phyloP scores from a whole-genome alignment of 2,888 invertebrate species.

The Lacanobia oleracea region DNA sequence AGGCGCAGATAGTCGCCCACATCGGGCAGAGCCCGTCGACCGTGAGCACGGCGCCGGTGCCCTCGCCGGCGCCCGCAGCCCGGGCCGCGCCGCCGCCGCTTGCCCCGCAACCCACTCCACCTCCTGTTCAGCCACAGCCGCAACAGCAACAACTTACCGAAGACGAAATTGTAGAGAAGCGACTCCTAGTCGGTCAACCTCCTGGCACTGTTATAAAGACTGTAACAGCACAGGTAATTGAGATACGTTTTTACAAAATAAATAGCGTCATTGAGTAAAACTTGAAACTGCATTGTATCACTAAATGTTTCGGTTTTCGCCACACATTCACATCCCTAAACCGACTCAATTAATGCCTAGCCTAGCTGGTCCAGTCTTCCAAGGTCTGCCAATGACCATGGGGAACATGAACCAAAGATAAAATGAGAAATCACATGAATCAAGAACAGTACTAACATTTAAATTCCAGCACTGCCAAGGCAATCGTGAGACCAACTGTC shows the following conservation, averaged over 20 bases:
- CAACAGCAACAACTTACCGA: constrained; percentile 81
- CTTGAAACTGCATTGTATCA: not conserved
- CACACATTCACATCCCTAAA: no score
- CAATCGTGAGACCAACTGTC: not conserved
- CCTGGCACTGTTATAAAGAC: constrained; percentile 96
- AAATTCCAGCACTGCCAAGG: not conserved
- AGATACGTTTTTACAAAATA: constrained; percentile 5
- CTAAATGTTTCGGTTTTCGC: not conserved
- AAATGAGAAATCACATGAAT: not conserved
- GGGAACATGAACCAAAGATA: not conserved
- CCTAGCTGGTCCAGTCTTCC: not conserved
- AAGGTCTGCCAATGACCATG: not conserved
- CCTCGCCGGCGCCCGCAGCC: constrained; percentile 65
- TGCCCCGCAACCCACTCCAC: constrained; percentile 64
- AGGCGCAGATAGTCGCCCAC: constrained; percentile 94
- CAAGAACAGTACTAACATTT: not conserved
- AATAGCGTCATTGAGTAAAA: not conserved
- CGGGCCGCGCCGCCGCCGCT: constrained; percentile 65
- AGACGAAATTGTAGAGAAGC: constrained; percentile 92
- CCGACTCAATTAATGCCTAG: no score
- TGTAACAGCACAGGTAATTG: constrained; percentile 93
- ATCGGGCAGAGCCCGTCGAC: constrained; percentile 90
- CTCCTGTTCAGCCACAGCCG: constrained; percentile 53
- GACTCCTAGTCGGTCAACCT: constrained; percentile 94
- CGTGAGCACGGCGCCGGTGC: constrained; percentile 65